These are phyloP conservation scores for Nysson spinosus DNA, from an alignment of 2,888 invertebrate species.

Conservation along the genomic window DNA sequence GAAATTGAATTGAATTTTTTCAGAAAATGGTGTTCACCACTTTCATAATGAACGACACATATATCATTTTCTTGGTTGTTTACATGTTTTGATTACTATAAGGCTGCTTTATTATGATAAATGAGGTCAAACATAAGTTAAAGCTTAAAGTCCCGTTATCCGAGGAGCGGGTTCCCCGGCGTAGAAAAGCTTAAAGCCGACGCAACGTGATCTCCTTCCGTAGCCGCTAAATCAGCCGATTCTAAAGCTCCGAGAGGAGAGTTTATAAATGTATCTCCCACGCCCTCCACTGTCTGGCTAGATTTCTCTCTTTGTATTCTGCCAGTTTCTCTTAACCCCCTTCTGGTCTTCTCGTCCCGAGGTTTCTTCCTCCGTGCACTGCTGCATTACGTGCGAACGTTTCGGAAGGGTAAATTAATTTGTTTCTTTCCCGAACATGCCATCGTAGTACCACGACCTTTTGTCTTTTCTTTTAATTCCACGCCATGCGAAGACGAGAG, in stretches of 20 bases:
- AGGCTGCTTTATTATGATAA: no score
- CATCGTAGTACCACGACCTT: constrained; percentile 5
- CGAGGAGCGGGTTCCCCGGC: no score
- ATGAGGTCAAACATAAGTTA: no score
- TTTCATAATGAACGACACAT: no score
- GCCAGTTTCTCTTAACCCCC: constrained; percentile 7
- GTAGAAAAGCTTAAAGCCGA: constrained; percentile 43
- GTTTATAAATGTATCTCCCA: constrained; percentile 75
- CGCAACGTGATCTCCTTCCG: constrained; percentile 55
- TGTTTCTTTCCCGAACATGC: constrained; percentile 50
- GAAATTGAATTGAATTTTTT: no score
- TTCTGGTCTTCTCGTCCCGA: constrained; percentile 6
- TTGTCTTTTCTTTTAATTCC: constrained; percentile 17
- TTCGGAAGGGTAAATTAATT: constrained; percentile 64
- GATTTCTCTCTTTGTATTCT: constrained; percentile 58
- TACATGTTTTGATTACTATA: no score
- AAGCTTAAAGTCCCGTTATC: no score
- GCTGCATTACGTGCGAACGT: constrained; percentile 59
- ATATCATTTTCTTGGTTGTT: no score
- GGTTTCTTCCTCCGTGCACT: constrained; percentile 34
- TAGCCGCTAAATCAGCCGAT: constrained; percentile 66
- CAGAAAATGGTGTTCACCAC: no score
- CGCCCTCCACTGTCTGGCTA: constrained; percentile 71
- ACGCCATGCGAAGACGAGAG: neutral
- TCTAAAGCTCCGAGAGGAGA: constrained; percentile 64